Evolutionary conservation across 2,113 vertebrate species (phyloP).

Genomic region (Rhinopomastus cyanomelas): DNA sequence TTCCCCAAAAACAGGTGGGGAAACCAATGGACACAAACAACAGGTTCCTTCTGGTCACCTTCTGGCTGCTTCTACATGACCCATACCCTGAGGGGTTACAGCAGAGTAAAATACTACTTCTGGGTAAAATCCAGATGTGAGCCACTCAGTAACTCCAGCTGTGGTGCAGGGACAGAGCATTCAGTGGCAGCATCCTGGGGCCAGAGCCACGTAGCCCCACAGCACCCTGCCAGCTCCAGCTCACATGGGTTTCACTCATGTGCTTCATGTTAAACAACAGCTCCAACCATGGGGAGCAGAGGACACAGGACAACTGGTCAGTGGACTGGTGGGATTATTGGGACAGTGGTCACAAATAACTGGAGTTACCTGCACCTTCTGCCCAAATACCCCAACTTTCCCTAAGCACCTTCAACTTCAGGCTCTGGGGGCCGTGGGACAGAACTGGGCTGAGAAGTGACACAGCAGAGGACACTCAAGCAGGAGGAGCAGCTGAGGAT

Average conservation of each 20-base stretch:
- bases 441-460: background rate
- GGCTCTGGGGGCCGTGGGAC: background rate
- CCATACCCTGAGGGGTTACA: background rate
- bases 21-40: background rate
- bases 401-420: background rate
- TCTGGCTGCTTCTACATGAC: background rate
- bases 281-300: rapidly evolving
- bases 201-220: background rate
- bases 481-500: background rate
- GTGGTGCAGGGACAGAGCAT: background rate
- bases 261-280: background rate
- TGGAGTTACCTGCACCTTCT: background rate
- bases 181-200: background rate
- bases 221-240: background rate
- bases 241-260: background rate
- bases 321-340: background rate
- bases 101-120: background rate
- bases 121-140: background rate
- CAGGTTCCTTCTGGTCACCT: background rate
- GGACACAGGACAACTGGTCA: background rate
- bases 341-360: too few species aligned
- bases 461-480: background rate
- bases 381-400: background rate
- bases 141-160: background rate
- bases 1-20: background rate